Conservation (phyloP, 2,113 vertebrate species). For the Gallinago paraguaiae region DNA sequence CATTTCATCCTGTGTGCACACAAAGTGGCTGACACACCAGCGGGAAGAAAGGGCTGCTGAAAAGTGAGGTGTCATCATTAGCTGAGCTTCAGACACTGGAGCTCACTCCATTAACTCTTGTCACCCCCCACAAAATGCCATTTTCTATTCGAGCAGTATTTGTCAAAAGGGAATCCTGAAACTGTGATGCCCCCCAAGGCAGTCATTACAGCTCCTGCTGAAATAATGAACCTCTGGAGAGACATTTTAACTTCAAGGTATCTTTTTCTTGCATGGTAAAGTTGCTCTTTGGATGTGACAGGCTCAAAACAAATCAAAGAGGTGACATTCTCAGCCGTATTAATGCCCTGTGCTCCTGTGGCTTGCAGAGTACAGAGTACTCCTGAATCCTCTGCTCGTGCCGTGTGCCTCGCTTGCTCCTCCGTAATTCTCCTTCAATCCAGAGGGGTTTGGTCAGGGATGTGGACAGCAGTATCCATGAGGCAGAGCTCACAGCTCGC, state of each 20-base stretch:
- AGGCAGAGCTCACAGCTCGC: neutral
- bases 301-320: neutral
- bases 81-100: neutral
- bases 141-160: neutral
- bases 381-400: neutral
- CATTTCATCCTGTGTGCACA: neutral
- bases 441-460: accelerated
- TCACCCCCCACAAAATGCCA: neutral
- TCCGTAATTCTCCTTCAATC: neutral
- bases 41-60: neutral
- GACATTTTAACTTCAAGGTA: neutral
- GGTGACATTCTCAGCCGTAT: neutral
- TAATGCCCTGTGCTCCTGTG: neutral
- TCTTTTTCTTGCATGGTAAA: neutral
- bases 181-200: neutral
- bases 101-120: neutral
- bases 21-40: neutral
- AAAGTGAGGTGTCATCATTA: neutral
- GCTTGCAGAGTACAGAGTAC: neutral
- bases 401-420: neutral
- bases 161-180: neutral
- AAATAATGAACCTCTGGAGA: neutral
- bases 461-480: neutral
- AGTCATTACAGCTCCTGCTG: neutral
- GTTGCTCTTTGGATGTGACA: neutral